phyloP scores from a whole-genome alignment of 1,140 invertebrate species.

The Triops longicaudatus region DNA sequence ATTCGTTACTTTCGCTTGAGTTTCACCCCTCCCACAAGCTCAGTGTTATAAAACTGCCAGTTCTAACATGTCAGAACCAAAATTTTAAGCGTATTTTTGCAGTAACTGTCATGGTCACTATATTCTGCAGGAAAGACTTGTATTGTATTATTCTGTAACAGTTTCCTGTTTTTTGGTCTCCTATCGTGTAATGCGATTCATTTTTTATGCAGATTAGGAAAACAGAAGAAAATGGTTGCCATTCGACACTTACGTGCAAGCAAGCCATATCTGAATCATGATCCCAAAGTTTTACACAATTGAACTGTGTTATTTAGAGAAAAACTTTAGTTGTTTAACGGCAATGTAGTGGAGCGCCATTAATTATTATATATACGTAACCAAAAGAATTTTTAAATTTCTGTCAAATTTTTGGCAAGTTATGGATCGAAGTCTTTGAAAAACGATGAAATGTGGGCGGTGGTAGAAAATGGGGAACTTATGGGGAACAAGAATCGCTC shows the following conservation, averaged over 20 bases:
- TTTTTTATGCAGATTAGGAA: neutral
- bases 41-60: too few relatives aligned
- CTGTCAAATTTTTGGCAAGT: neutral
- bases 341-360: neutral
- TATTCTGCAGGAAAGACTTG: neutral
- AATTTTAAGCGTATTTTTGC: neutral
- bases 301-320: neutral
- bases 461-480: neutral
- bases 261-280: neutral
- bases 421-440: neutral
- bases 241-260: neutral
- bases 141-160: neutral
- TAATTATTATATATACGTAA: slow-evolving; percentile 13
- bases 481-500: neutral
- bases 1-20: too few relatives aligned
- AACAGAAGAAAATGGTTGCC: neutral
- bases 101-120: neutral
- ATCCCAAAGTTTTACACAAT: neutral
- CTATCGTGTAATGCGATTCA: neutral
- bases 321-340: neutral
- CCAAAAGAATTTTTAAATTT: neutral
- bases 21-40: too few relatives aligned
- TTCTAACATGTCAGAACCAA: too few relatives aligned
- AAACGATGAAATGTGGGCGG: neutral
- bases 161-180: neutral